Evolutionary conservation across 2,797 vertebrate genomes (phyloP), one percentile per base, ranked within the genome.

Genomic region (Peromyscus nudipes): DNA sequence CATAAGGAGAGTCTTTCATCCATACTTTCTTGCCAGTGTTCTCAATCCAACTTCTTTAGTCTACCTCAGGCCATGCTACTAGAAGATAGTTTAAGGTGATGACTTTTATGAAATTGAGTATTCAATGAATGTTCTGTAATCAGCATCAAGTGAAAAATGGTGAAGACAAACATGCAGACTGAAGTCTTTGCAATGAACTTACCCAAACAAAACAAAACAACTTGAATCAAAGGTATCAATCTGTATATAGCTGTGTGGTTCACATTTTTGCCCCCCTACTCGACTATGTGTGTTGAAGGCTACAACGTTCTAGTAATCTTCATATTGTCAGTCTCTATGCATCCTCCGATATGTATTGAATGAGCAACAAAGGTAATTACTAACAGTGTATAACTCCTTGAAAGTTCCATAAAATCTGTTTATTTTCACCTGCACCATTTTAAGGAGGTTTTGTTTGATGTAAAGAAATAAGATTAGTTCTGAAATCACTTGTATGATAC

Each of bases 381-480:
- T 40, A 43, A 84, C 16, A 31, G 4, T 65, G 16, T 21, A 37
- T 37, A 9, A 40, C 37, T 79, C 31, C 67, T 86, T 94, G 6
- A 2, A 94, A 81, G 65, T 79, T 55, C 84, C 65, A 76, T 55
- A 69, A 89, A 69, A 40, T 17, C 1, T 71, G 2, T 27, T 87
- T 92, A 84, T 77, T 89, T 85, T 46, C 12, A 62, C 3, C 9
- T 23, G 3, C 37, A 1, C 64, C 5, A 62, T 5, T 89, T 86
- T 96, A 65, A n/a, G 64, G 9, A 67, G n/a, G 60, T 23, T 89
- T 82, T 93, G n/a, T 77, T 83, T 93, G 85, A 49, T 76, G 17
- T 31, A 75, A 89, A 73, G 12, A 65, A 76, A 79, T 55, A 29
- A 46, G 55, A 52, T 83, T 2, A 6, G 1, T n/a, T 73, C 57